Evolutionary conservation across 2,888 invertebrate genomes (phyloP).

Genomic region (Drosophila tanythrix): DNA sequence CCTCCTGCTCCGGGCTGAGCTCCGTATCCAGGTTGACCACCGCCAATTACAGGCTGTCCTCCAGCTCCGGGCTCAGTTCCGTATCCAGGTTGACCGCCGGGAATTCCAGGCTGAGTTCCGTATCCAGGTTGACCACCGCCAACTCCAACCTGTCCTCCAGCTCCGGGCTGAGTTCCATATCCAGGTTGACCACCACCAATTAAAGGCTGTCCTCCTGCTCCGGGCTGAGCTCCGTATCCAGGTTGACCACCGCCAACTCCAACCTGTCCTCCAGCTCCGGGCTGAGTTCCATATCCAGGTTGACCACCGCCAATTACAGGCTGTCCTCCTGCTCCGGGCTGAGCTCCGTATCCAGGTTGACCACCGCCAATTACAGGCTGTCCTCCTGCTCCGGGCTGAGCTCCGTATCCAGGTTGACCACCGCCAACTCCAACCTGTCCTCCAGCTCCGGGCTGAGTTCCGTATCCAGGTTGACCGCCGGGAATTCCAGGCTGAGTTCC

Average conservation of each 20-base stretch:
- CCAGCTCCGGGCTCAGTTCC: too few species aligned
- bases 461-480: background rate
- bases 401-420: background rate
- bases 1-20: background rate
- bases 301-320: accelerated
- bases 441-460: accelerated
- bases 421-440: background rate
- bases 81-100: too few species aligned
- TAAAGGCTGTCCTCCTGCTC: accelerated
- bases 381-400: accelerated
- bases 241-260: background rate
- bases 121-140: background rate
- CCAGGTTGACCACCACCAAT: background rate
- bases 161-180: background rate
- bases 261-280: background rate
- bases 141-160: too few species aligned
- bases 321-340: background rate
- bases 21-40: background rate
- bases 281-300: background rate
- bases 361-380: background rate
- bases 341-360: background rate
- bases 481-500: background rate
- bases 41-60: too few species aligned
- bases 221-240: background rate
- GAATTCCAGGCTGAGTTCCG: background rate